phyloP scores from a whole-genome alignment of 2,113 vertebrate species.

The Numenius arquata region DNA sequence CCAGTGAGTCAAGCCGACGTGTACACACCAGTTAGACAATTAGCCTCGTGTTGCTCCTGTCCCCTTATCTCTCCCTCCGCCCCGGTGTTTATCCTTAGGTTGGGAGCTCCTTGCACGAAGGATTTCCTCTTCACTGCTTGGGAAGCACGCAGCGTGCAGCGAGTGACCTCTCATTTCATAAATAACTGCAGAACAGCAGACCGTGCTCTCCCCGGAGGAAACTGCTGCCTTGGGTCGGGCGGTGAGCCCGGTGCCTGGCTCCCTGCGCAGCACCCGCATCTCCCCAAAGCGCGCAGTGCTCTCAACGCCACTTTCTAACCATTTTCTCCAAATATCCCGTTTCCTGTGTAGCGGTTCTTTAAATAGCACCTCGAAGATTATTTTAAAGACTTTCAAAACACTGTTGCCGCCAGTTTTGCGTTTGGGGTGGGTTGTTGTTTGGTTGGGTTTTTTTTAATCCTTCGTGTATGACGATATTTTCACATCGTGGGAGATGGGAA shows the following conservation, averaged over 20 bases:
- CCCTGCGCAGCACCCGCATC: background rate
- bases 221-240: background rate
- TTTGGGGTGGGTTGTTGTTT: background rate
- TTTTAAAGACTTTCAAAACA: slow-evolving; percentile 13
- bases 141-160: background rate
- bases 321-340: background rate
- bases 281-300: rapidly evolving
- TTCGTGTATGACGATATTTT: slow-evolving; percentile 25
- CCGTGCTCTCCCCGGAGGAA: background rate
- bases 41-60: background rate
- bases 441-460: background rate
- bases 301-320: background rate
- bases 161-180: background rate
- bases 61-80: background rate
- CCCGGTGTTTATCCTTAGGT: background rate
- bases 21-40: background rate
- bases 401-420: background rate
- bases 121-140: background rate
- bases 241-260: background rate
- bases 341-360: background rate
- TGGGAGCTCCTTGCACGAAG: background rate
- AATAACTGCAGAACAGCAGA: background rate
- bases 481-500: slow-evolving; percentile 38
- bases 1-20: background rate
- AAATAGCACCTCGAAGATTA: slow-evolving; percentile 6